A percentile compares a stretch with the other conserved stretches of the same genome.
Conservation (phyloP, 2,797 vertebrate genomes). For the Clarias laeviceps region DNA sequence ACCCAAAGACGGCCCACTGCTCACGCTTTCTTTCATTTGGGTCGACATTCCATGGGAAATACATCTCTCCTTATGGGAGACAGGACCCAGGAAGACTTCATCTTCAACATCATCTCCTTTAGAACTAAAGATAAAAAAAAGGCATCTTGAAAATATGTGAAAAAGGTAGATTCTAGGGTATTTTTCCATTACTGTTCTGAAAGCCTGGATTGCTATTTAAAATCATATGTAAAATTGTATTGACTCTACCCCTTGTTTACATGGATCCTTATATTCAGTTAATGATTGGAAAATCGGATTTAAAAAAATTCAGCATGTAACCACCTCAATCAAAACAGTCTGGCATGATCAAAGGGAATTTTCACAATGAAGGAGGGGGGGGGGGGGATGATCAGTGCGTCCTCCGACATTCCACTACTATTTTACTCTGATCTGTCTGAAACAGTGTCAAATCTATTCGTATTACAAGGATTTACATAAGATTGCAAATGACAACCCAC, state of each 20-base stretch:
- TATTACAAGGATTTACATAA: not conserved
- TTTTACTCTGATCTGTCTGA: too few relatives aligned
- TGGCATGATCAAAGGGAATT: too few relatives aligned
- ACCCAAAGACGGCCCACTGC: not conserved
- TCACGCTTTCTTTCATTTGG: conserved; percentile 8
- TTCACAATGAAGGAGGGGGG: too few relatives aligned
- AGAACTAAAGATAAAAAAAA: conserved; percentile 67
- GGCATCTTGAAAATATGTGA: not conserved
- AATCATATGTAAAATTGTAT: not conserved
- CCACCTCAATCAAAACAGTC: too few relatives aligned
- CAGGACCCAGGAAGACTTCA: conserved; percentile 85
- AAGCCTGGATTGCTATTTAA: not conserved
- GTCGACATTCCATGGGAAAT: conserved; percentile 66
- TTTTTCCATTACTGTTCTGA: not conserved
- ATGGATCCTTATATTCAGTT: too few relatives aligned
- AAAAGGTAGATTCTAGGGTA: not conserved
- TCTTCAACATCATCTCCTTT: conserved; percentile 74
- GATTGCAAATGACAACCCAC: conserved; percentile 56
- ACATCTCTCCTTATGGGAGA: conserved; percentile 78
- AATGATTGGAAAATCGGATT: too few relatives aligned
- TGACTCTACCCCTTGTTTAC: not conserved
- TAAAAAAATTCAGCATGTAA: too few relatives aligned
- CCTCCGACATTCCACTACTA: not conserved
- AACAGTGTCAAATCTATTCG: not conserved
- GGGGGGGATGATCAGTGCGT: not conserved